Evolutionary conservation across 2,113 vertebrate species (phyloP), one percentile per base, ranked within the genome.

Genomic region (Chamaea fasciata): DNA sequence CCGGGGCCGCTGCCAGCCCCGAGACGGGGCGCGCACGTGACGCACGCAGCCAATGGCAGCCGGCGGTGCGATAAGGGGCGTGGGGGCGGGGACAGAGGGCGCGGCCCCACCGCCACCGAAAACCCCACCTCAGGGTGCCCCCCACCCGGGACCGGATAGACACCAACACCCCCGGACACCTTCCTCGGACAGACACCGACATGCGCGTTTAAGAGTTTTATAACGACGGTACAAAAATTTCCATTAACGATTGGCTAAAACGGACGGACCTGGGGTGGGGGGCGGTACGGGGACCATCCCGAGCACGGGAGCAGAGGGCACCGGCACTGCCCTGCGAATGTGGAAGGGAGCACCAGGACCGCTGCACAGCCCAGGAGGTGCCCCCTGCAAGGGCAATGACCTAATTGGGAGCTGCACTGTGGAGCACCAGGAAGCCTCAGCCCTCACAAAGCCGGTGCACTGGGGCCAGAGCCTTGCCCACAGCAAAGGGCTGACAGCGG

Each of bases 141-240:
- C 52, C 22, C 8, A 1, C 11, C 67, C 39, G 33, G 15, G 35
- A 18, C n/a, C 74, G 13, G 39, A 47, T 18, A 35, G 3, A 39
- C 46, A 52, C 53, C 20, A 4, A 17, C 42, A 52, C 9, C 3
- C 11, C 33, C 28, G 13, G 5, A 4, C 8, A 33, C 21, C 33
- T 22, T 16, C 39, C 71, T 49, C 62, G 52, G 62, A 87, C 50
- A 88, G 26, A 94, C 77, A 91, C 24, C 30, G 39, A 69, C 6
- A 83, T 37, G 37, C 76, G 79, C 55, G 24, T 59, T 88, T 62
- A 37, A 86, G 44, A 70, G 68, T 39, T 95, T 95, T 95, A 95
- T 95, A 92, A 87, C 77, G 86, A 90, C 89, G 47, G 86, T 94
- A 95, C 91, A 94, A 90, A 81, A 89, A 41, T 83, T 93, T 91